Evolutionary conservation across 2,888 invertebrate species (phyloP).

Genomic region (Eupithecia dodoneata): DNA sequence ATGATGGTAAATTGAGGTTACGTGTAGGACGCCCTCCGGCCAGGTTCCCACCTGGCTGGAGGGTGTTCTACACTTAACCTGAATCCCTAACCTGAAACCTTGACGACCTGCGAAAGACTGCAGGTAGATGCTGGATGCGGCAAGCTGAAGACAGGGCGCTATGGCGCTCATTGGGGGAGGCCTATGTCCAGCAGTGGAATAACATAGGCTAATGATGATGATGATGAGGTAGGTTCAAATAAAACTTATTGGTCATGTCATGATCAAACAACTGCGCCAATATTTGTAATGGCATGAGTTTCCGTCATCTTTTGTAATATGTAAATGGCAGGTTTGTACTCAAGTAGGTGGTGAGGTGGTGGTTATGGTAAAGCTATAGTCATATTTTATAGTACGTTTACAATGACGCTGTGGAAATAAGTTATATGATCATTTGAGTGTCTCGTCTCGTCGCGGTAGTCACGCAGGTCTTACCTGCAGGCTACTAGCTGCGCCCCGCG

Average conservation of each 20-base stretch:
- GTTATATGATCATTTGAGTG: conserved; percentile 6
- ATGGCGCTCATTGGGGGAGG: too few relatives aligned
- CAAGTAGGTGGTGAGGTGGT: neutral
- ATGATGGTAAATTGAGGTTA: too few relatives aligned
- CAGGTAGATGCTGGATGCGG: too few relatives aligned
- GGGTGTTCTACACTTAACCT: too few relatives aligned
- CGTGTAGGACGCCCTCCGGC: too few relatives aligned
- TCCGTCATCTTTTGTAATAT: conserved; percentile 9
- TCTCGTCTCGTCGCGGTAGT: neutral
- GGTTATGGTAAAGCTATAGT: conserved; percentile 5
- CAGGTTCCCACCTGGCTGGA: too few relatives aligned
- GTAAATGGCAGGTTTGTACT: conserved; percentile 1
- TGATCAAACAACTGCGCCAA: conserved; percentile 11
- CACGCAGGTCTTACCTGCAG: neutral
- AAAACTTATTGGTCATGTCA: conserved; percentile 1
- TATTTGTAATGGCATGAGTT: conserved; percentile 14
- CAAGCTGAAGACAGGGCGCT: too few relatives aligned
- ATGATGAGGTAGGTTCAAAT: neutral
- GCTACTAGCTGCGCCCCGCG: too few relatives aligned
- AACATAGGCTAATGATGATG: too few relatives aligned
- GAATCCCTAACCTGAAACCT: too few relatives aligned
- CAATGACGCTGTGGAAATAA: conserved; percentile 1
- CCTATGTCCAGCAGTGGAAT: too few relatives aligned
- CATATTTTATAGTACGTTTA: conserved; percentile 2
- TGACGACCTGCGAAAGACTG: too few relatives aligned